Conservation (phyloP, 2,888 invertebrate genomes). For the Pseudoips prasinana region DNA sequence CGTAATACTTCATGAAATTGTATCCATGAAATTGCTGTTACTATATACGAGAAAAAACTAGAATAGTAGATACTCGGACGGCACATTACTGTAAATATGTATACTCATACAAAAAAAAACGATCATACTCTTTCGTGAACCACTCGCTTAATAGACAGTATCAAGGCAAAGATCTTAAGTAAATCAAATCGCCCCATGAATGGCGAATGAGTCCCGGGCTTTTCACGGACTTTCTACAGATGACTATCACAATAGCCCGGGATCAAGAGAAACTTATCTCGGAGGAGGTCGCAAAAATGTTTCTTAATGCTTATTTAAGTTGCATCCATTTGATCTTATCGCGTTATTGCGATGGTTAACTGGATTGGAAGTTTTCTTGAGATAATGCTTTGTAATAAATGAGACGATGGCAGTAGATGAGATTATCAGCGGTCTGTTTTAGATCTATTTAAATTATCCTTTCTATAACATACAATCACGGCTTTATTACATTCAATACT, state of each 20-base stretch:
- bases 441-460: no score
- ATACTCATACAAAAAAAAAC: no score
- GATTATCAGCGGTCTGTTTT: no score
- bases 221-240: constrained; percentile 73
- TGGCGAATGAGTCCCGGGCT: constrained; percentile 73
- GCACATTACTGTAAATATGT: no score
- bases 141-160: constrained; percentile 77
- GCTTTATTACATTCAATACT: no score
- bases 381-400: no score
- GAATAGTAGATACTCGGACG: no score
- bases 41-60: no score
- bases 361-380: constrained; percentile 12
- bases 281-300: constrained; percentile 69
- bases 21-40: no score
- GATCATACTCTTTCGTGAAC: constrained; percentile 44
- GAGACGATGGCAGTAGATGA: no score
- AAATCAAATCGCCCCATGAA: constrained; percentile 82
- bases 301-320: constrained; percentile 78
- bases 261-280: constrained; percentile 76
- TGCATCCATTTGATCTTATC: constrained; percentile 69
- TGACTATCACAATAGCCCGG: constrained; percentile 77
- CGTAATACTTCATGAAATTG: no score
- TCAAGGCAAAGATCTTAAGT: constrained; percentile 77
- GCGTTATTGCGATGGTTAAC: constrained; percentile 19
- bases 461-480: no score